A percentile compares a stretch with the other conserved stretches of the same genome.
phyloP scores from a whole-genome alignment of 2,888 invertebrate species.

The Scaptomyza reducta region DNA sequence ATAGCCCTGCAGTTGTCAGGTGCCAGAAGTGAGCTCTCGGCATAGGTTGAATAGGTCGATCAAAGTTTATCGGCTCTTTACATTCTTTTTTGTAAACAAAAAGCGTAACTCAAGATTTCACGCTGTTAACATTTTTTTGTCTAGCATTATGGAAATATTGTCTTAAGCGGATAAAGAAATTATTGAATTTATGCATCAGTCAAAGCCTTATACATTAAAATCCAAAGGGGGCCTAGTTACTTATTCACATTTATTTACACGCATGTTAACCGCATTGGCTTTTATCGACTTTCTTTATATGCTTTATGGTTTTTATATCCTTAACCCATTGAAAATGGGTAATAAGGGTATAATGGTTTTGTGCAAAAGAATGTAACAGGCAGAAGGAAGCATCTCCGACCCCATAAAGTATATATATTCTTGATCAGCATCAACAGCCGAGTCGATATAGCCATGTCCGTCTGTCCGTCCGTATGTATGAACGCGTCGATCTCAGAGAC shows the following conservation, averaged over 20 bases:
- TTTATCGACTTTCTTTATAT: slow-evolving; percentile 43
- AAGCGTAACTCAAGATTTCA: slow-evolving; percentile 36
- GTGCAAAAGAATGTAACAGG: too few relatives aligned
- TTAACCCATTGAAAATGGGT: too few relatives aligned
- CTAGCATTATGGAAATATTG: slow-evolving; percentile 70
- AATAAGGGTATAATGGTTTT: too few relatives aligned
- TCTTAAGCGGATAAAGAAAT: too few relatives aligned
- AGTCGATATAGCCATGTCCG: too few relatives aligned
- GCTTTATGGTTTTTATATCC: slow-evolving; percentile 53
- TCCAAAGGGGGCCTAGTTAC: slow-evolving; percentile 26
- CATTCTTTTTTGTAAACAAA: slow-evolving; percentile 48
- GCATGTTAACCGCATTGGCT: slow-evolving; percentile 61
- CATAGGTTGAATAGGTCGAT: slow-evolving; percentile 68
- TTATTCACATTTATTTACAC: slow-evolving; percentile 78
- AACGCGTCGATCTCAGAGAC: too few relatives aligned
- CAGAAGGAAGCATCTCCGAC: too few relatives aligned
- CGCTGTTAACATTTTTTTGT: slow-evolving; percentile 61
- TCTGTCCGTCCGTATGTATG: too few relatives aligned
- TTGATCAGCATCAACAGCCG: too few relatives aligned
- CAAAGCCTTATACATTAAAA: slow-evolving; percentile 42
- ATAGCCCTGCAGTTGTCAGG: slow-evolving; percentile 45
- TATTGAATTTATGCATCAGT: slow-evolving; percentile 72
- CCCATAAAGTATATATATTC: too few relatives aligned
- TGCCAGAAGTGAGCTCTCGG: slow-evolving; percentile 45
- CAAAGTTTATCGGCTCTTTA: slow-evolving; percentile 43